Evolutionary conservation across 2,888 invertebrate species (phyloP).

Genomic region (Drosophila lutescens): DNA sequence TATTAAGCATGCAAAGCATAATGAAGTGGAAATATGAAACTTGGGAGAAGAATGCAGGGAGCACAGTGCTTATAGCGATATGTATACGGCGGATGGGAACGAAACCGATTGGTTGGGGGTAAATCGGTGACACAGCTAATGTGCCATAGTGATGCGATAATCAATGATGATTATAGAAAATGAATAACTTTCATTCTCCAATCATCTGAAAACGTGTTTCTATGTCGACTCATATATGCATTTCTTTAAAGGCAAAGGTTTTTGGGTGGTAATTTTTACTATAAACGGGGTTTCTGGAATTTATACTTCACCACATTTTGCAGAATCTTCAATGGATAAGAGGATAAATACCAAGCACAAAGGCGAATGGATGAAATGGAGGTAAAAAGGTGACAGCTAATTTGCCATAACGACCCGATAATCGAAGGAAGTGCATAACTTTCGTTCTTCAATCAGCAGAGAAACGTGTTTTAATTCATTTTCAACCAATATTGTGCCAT

Average conservation of each 20-base stretch:
- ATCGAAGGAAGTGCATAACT: conserved; percentile 30
- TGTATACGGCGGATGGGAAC: conserved; percentile 1
- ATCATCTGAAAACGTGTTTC: not conserved
- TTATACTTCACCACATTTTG: no score
- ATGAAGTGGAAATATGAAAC: conserved; percentile 77
- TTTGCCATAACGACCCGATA: conserved; percentile 18
- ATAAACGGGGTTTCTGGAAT: no score
- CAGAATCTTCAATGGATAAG: not conserved
- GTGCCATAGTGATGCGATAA: conserved; percentile 45
- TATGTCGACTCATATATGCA: not conserved
- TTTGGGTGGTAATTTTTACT: no score
- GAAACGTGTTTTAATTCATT: conserved; percentile 27
- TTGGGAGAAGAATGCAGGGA: conserved; percentile 49
- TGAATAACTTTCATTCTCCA: conserved; percentile 36
- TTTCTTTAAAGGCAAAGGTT: no score
- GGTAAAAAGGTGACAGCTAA: conserved; percentile 13
- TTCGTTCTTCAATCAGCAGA: conserved; percentile 21
- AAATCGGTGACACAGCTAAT: conserved; percentile 46
- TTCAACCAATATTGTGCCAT: conserved; percentile 15
- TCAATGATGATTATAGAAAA: conserved; percentile 49
- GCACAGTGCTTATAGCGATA: conserved; percentile 14
- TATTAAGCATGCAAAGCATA: conserved; percentile 80
- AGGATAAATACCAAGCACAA: not conserved
- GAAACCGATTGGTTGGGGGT: not conserved
- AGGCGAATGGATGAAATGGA: not conserved